Evolutionary conservation across 2,113 vertebrate species (phyloP), one percentile per base, ranked within the genome.

Genomic region (Tor tambroides): DNA sequence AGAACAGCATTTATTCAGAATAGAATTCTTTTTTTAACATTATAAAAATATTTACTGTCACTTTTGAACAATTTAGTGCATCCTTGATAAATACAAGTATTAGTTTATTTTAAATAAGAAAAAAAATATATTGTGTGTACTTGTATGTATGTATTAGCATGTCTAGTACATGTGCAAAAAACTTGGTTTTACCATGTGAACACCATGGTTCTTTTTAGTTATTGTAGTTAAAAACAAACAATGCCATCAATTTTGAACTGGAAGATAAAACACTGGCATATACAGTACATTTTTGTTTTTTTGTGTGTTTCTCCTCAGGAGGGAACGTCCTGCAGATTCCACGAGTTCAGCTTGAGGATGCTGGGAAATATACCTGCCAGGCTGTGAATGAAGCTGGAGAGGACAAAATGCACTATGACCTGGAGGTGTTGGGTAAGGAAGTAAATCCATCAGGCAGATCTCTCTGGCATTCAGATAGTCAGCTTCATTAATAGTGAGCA

Each of bases 301-400:
- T 85, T 79, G 10, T 46, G 38, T 46, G 56, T 65, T 0, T n/a
- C 28, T 49, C 41, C 0, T 0, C 89, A 99, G 98, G 96, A 32
- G 97, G 97, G 17, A 95, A 96, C 85, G 93, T 96, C 86, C 94
- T 98, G 49, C 97, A 97, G 92, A 96, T 99, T 69, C 85, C 90
- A 0, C 89, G 89, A 0, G 95, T 96, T 12, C 93, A 85, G 74
- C 93, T 91, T 3, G 94, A 96, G 87, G 94, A 99, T 3, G 88
- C 91, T 0, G 98, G 97, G 88, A 95, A 90, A 85, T 98, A 97
- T 61, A 97, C 95, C 0, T 98, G 98, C 15, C 94, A 95, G 92
- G 97, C 96, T 0, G 90, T 96, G 87, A 97, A 96, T 0, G 96
- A 96, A 2, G 97, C 92, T 0, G 98, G 97, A 11, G 93, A 92